Evolutionary conservation across 2,113 vertebrate genomes (phyloP).

Genomic region (Uria aalge): DNA sequence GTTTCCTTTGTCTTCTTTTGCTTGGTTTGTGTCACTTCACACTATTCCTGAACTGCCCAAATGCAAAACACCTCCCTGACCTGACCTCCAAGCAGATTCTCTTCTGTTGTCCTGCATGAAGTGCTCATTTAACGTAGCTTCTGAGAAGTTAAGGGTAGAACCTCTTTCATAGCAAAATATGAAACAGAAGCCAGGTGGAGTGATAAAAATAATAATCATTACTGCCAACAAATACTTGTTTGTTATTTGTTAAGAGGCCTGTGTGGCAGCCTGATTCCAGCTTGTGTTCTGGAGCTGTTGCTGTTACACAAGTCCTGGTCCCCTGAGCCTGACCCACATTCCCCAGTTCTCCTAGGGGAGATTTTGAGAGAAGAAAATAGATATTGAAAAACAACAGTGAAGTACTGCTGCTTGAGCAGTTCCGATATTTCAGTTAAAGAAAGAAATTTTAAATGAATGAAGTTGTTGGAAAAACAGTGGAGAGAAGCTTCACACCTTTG

Average conservation of each 20-base stretch:
- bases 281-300: background rate
- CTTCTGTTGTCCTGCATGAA: background rate
- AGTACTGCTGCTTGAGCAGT: background rate
- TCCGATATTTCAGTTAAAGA: background rate
- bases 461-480: background rate
- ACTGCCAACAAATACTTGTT: background rate
- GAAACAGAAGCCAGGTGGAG: background rate
- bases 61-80: background rate
- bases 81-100: background rate
- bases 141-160: background rate
- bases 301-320: background rate
- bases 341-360: background rate
- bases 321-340: background rate
- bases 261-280: background rate
- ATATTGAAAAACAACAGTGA: background rate
- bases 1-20: background rate
- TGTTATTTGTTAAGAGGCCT: background rate
- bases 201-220: background rate
- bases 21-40: background rate
- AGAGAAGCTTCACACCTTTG: background rate
- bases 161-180: background rate
- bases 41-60: background rate
- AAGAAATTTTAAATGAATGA: background rate
- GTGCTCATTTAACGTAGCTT: background rate
- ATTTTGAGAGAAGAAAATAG: background rate